phyloP scores from a whole-genome alignment of 2,113 vertebrate genomes.

The Sylvilagus bachmani region DNA sequence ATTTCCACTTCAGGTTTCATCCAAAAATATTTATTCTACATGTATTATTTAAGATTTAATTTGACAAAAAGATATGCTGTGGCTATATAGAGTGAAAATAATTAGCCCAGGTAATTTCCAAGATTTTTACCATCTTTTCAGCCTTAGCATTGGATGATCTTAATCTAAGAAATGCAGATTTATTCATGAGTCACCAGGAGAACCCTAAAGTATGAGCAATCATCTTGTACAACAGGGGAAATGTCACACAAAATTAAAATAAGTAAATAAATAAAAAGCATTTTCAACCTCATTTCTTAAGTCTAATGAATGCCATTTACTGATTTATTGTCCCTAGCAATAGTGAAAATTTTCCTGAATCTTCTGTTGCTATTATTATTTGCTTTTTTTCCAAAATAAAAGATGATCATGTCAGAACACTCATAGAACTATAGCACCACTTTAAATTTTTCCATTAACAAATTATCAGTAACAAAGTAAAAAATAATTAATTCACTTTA shows the following conservation, averaged over 20 bases:
- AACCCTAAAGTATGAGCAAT: conserved; percentile 19
- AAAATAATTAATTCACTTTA: background rate
- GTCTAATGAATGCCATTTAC: background rate
- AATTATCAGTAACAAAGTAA: background rate
- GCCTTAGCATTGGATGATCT: conserved; percentile 47
- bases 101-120: background rate
- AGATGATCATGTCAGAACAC: background rate
- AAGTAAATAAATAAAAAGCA: background rate
- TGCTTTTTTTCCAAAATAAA: background rate
- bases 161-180: conserved; percentile 48
- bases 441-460: background rate
- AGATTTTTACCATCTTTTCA: background rate
- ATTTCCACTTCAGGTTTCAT: conserved; percentile 27
- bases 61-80: background rate
- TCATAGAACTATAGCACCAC: background rate
- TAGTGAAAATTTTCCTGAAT: background rate
- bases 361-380: background rate
- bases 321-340: background rate
- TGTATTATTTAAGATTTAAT: conserved; percentile 2
- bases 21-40: background rate
- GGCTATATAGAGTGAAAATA: conserved; percentile 29
- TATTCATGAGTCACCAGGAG: conserved; percentile 2
- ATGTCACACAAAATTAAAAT: background rate
- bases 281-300: background rate
- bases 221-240: conserved; percentile 48